Base-by-base conservation (phyloP, 2,113 vertebrate species). In the Hucho hucho region DNA sequence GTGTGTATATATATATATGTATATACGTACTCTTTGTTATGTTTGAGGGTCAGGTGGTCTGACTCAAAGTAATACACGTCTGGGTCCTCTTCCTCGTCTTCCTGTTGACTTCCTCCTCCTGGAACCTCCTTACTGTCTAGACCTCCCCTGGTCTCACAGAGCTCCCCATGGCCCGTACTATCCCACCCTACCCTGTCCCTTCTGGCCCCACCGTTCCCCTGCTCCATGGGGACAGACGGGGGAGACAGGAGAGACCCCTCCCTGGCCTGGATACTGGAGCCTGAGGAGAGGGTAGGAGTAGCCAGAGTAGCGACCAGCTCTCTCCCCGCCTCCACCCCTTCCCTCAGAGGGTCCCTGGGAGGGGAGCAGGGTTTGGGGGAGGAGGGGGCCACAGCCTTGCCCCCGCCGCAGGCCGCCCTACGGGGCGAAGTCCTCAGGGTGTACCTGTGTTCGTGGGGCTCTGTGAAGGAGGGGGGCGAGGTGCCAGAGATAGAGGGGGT, bases 61-160 rank as follows among this genome's bases (percentile, higher is more conserved):
- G 98, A 99, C 93, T 99, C 98, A 94, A 99, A 99, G 93, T 96
- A 99, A 95, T 98, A 99, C 81, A 99, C 98, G 82, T 99, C 97
- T 75, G 98, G 97, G 76, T 98, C 97, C 86, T 99, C 98, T 75
- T 98, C 96, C 28, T 99, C 97, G 32, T 96, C 89, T 53, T 81
- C 92, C 83, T 93, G 89, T 82, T 93, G 94, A 78, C 82, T 83
- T 66, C 49, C 83, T 68, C 49, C 83, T 22, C 79, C 91, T 83
- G 91, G 93, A 84, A 16, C 49, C 49, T 96, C 95, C 94, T 95
- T 97, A 93, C 93, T 90, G 91, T 91, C 87, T 80, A 95, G 96
- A 94, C 92, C 90, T 91, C 91, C 88, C 79, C 92, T 88, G 1
- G 91, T 81, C 73, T 79, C 93, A 87, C 91, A 93, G 81, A 84